These are phyloP conservation scores for Phainopepla nitens DNA, from an alignment of 2,113 vertebrate species.

Conservation along the genomic window DNA sequence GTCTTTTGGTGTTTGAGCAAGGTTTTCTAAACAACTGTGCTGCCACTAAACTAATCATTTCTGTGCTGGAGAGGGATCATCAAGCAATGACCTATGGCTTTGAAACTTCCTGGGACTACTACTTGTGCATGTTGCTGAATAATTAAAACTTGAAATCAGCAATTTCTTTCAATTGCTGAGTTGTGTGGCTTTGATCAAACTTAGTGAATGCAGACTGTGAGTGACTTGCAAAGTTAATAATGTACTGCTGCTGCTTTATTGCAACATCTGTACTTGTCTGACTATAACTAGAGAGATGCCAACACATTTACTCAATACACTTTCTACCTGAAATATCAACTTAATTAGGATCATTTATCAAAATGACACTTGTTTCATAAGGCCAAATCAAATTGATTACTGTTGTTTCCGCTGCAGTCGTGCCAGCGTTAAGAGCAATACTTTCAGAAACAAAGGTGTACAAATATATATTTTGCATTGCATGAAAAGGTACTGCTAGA, in stretches of 20 bases:
- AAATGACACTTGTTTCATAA: conserved; percentile 72
- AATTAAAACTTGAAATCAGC: conserved; percentile 49
- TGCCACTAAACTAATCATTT: conserved; percentile 63
- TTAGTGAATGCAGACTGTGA: not conserved
- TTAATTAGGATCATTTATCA: conserved; percentile 79
- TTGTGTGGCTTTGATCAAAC: conserved; percentile 48
- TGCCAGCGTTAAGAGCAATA: conserved; percentile 37
- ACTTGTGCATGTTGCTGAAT: conserved; percentile 9
- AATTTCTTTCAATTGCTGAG: conserved; percentile 4
- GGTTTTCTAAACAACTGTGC: conserved; percentile 56
- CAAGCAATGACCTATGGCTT: conserved; percentile 45
- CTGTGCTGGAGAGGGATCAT: conserved; percentile 43
- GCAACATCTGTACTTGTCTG: conserved; percentile 65
- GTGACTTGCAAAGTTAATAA: conserved; percentile 52
- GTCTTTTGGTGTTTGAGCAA: conserved; percentile 36
- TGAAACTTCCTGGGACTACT: conserved; percentile 28
- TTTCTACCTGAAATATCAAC: conserved; percentile 69
- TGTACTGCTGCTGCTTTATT: conserved; percentile 9
- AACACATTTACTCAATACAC: conserved; percentile 61
- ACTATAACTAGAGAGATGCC: conserved; percentile 31
- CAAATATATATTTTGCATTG: not conserved
- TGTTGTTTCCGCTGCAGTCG: conserved; percentile 35
- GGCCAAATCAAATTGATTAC: conserved; percentile 73
- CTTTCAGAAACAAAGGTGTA: conserved; percentile 33
- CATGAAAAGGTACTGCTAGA: not conserved